phyloP scores from a whole-genome alignment of 2,888 invertebrate genomes.

The Spicauda simplicius region DNA sequence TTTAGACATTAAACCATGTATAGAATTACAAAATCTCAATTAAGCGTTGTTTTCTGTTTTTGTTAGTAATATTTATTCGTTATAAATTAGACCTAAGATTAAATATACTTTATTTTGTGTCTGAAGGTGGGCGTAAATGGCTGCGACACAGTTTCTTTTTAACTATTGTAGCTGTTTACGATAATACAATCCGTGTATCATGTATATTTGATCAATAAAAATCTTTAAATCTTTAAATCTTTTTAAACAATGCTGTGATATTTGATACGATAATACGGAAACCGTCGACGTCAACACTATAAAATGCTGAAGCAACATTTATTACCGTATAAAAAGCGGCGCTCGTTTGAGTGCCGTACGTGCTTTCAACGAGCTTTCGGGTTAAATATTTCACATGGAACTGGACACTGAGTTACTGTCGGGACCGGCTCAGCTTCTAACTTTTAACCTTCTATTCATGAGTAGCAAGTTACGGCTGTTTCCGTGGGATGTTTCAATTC shows the following conservation, averaged over 20 bases:
- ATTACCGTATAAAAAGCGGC: slow-evolving; percentile 23
- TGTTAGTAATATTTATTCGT: too few relatives aligned
- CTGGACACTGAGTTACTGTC: slow-evolving; percentile 28
- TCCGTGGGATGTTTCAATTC: slow-evolving; percentile 11
- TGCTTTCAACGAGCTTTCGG: slow-evolving; percentile 27
- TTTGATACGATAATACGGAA: slow-evolving; percentile 15
- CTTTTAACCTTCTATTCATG: slow-evolving; percentile 15
- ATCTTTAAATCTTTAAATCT: too few relatives aligned
- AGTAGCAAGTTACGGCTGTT: slow-evolving; percentile 5
- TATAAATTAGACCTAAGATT: too few relatives aligned
- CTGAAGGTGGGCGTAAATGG: too few relatives aligned
- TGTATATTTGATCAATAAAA: too few relatives aligned
- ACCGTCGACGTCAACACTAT: slow-evolving; percentile 14
- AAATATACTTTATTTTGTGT: too few relatives aligned
- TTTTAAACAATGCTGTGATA: slow-evolving; percentile 11
- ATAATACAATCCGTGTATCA: too few relatives aligned
- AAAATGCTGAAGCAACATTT: slow-evolving; percentile 25
- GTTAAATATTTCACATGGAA: slow-evolving; percentile 29
- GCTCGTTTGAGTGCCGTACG: slow-evolving; percentile 14
- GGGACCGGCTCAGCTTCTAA: not conserved
- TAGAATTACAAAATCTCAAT: too few relatives aligned
- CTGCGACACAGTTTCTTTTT: too few relatives aligned
- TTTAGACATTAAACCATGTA: too few relatives aligned
- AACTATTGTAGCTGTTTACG: too few relatives aligned
- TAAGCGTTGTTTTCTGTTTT: too few relatives aligned